Percentiles rank a stretch among this genome's conserved stretches.
Evolutionary conservation across 2,888 invertebrate species (phyloP).

Genomic region (Apamea sordens): DNA sequence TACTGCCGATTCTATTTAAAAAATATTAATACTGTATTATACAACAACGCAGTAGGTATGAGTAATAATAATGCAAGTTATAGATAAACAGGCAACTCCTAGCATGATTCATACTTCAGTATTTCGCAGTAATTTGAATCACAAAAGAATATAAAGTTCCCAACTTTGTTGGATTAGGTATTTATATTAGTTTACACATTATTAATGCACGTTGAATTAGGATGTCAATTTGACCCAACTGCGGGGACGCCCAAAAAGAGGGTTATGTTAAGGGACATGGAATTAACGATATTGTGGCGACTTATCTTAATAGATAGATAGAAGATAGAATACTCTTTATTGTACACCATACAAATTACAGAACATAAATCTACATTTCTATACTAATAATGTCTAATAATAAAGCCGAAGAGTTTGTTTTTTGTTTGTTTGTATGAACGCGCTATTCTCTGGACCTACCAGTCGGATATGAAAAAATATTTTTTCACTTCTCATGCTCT

Average conservation of each 20-base stretch:
- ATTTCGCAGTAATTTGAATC: constrained; percentile 20
- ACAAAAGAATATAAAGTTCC: constrained; percentile 18
- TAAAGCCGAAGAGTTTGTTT: too few relatives aligned
- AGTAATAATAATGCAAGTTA: constrained; percentile 2
- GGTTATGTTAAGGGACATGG: not conserved
- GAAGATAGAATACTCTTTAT: too few relatives aligned
- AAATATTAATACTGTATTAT: not conserved
- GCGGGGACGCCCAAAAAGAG: not conserved
- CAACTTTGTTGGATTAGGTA: not conserved
- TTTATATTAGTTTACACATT: constrained; percentile 3
- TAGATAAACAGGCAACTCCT: not conserved
- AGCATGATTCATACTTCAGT: constrained; percentile 34
- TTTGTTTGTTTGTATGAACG: too few relatives aligned
- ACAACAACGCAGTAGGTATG: not conserved
- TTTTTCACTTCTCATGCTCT: too few relatives aligned
- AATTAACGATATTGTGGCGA: not conserved
- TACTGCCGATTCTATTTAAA: not conserved
- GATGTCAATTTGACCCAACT: not conserved
- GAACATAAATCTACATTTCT: too few relatives aligned
- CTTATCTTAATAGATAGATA: too few relatives aligned
- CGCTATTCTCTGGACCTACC: too few relatives aligned
- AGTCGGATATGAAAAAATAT: too few relatives aligned
- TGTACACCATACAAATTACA: too few relatives aligned
- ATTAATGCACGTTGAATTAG: not conserved
- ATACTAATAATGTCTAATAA: too few relatives aligned